Conservation (phyloP, 1,140 invertebrate genomes). For the Globodera rostochiensis region DNA sequence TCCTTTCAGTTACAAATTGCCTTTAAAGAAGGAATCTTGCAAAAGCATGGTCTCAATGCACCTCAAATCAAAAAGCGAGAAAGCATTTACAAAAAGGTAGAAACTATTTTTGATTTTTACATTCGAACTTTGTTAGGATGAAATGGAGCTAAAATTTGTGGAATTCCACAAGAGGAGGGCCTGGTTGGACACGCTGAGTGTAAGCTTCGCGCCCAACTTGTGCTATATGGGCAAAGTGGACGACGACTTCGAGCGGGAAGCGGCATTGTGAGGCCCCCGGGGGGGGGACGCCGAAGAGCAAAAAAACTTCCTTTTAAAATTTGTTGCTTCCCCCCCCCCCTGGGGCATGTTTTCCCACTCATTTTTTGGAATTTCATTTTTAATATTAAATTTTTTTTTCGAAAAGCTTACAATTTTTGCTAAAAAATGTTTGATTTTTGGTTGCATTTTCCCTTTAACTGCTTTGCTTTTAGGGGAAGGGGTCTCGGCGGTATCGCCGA, state of each 20-base stretch:
- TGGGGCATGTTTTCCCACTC: no score
- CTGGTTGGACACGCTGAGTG: constrained; percentile 19
- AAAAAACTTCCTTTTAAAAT: no score
- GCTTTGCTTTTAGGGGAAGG: no score
- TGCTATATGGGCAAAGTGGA: constrained; percentile 9
- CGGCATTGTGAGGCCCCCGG: constrained; percentile 8
- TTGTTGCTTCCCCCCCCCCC: no score
- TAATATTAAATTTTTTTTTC: no score
- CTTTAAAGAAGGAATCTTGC: constrained; percentile 21
- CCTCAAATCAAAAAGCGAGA: constrained; percentile 22
- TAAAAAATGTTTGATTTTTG: no score
- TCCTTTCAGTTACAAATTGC: constrained; percentile 24
- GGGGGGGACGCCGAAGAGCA: no score
- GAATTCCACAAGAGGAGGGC: neutral
- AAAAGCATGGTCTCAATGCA: constrained; percentile 12
- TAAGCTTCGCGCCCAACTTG: constrained; percentile 4
- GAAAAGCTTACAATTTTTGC: no score
- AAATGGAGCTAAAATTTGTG: constrained; percentile 23
- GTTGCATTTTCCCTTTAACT: no score
- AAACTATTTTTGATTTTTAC: neutral
- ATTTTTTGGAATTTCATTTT: no score
- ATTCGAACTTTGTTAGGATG: neutral
- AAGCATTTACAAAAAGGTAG: constrained; percentile 8
- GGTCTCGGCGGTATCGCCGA: no score
- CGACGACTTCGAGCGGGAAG: constrained; percentile 22